phyloP scores from a whole-genome alignment of 2,888 invertebrate genomes.

The Helobdella robusta region DNA sequence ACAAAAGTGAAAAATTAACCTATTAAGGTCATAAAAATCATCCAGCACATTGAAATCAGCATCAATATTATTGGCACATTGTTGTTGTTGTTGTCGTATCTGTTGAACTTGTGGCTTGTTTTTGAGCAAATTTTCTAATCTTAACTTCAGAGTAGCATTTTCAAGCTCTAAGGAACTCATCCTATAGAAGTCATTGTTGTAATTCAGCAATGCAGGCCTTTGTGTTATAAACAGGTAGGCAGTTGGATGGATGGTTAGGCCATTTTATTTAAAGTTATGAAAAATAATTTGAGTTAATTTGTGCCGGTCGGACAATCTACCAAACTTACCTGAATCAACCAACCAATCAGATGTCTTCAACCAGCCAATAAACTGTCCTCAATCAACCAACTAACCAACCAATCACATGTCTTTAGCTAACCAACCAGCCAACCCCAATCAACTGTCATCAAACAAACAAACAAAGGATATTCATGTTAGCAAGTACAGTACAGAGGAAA shows the following conservation, averaged over 20 bases:
- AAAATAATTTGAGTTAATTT: no score
- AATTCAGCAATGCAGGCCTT: conserved; percentile 60
- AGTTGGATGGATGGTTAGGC: no score
- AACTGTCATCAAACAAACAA: not conserved
- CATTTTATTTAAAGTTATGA: no score
- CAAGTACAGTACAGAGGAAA: conserved; percentile 77
- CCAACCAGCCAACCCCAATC: no score
- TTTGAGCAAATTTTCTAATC: conserved; percentile 36
- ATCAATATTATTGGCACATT: no score
- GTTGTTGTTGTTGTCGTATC: no score
- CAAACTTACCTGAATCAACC: no score
- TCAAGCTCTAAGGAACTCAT: conserved; percentile 75
- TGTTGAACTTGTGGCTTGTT: not conserved
- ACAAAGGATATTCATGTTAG: conserved; percentile 51
- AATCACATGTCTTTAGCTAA: no score
- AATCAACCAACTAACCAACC: no score
- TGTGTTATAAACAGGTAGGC: conserved; percentile 13
- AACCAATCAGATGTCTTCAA: no score
- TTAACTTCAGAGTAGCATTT: conserved; percentile 60
- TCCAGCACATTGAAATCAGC: not conserved
- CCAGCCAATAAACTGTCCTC: no score
- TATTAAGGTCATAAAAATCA: not conserved
- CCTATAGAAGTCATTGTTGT: conserved; percentile 72
- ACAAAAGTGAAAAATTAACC: not conserved
- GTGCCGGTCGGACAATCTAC: no score